Percentiles rank a stretch among this genome's conserved stretches.
Evolutionary conservation across 1,140 invertebrate species (phyloP).

Genomic region (Cylas formicarius): DNA sequence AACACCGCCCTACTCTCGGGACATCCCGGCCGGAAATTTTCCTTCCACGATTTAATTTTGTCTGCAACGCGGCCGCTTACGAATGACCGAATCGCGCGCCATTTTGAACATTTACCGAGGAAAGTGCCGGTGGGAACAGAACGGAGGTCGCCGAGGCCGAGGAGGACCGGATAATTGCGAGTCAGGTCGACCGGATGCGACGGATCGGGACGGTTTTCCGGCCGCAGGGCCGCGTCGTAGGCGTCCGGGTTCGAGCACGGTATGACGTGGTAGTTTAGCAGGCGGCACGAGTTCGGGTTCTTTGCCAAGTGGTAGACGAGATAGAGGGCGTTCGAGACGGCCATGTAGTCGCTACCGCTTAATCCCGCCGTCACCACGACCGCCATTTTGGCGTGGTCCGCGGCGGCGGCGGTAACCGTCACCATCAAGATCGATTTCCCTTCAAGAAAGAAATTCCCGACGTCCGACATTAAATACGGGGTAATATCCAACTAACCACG

Average conservation of each 20-base stretch:
- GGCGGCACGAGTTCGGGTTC: conserved; percentile 14
- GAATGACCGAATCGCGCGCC: too few species aligned
- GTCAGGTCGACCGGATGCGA: conserved; percentile 9
- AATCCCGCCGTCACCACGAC: conserved; percentile 24
- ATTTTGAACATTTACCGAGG: too few species aligned
- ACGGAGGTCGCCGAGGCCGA: conserved; percentile 14
- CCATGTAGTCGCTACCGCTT: conserved; percentile 21
- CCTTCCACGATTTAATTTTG: conserved; percentile 22
- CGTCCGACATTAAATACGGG: not conserved
- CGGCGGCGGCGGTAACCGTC: conserved; percentile 8
- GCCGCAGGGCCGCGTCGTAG: conserved; percentile 19
- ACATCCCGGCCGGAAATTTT: conserved; percentile 12
- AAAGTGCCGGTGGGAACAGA: conserved; percentile 14
- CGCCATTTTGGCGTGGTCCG: conserved; percentile 12
- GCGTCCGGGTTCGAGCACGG: conserved; percentile 30
- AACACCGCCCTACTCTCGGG: conserved; percentile 15
- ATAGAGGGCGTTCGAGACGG: conserved; percentile 23
- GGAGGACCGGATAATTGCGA: conserved; percentile 20
- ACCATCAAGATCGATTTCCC: conserved; percentile 23
- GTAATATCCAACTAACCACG: not conserved
- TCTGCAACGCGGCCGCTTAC: too few species aligned
- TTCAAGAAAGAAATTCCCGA: conserved; percentile 1
- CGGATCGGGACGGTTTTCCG: not conserved
- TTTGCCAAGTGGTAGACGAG: conserved; percentile 23
- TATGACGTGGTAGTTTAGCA: conserved; percentile 24